Evolutionary conservation across 2,888 invertebrate species (phyloP).

Genomic region (Trisateles emortualis): DNA sequence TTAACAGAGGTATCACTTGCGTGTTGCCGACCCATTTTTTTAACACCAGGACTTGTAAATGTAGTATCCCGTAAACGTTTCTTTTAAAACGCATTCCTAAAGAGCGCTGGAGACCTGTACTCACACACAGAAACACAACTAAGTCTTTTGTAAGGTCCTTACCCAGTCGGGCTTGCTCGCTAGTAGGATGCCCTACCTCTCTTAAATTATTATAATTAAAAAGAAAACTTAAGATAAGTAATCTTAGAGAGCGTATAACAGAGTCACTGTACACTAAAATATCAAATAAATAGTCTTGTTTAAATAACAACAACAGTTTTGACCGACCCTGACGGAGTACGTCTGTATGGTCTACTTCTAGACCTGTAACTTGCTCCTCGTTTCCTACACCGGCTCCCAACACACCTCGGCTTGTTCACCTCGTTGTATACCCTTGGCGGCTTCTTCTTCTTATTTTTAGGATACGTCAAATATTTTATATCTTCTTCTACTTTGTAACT

Average conservation of each 20-base stretch:
- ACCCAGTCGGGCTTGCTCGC: no score
- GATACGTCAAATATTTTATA: conserved; percentile 54
- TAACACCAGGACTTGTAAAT: no score
- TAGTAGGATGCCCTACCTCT: no score
- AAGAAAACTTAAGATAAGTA: neutral
- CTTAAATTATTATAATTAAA: neutral
- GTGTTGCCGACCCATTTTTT: no score
- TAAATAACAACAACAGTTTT: conserved; percentile 47
- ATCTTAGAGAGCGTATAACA: neutral
- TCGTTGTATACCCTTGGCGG: conserved; percentile 46
- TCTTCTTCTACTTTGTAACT: conserved; percentile 41
- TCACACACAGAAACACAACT: no score
- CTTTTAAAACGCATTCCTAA: no score
- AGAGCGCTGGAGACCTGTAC: no score
- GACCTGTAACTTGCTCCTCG: conserved; percentile 54
- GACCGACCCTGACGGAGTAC: conserved; percentile 52
- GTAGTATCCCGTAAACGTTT: no score
- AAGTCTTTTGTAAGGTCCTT: no score
- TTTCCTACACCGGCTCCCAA: conserved; percentile 66
- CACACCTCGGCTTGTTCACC: conserved; percentile 57
- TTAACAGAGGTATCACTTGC: no score
- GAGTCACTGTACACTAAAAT: neutral
- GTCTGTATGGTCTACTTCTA: conserved; percentile 65
- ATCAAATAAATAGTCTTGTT: conserved; percentile 1
- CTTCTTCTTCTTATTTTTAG: conserved; percentile 55